Evolutionary conservation across 2,888 invertebrate genomes (phyloP), one percentile per base, ranked within the genome.

Genomic region (Tiliacea aurago): DNA sequence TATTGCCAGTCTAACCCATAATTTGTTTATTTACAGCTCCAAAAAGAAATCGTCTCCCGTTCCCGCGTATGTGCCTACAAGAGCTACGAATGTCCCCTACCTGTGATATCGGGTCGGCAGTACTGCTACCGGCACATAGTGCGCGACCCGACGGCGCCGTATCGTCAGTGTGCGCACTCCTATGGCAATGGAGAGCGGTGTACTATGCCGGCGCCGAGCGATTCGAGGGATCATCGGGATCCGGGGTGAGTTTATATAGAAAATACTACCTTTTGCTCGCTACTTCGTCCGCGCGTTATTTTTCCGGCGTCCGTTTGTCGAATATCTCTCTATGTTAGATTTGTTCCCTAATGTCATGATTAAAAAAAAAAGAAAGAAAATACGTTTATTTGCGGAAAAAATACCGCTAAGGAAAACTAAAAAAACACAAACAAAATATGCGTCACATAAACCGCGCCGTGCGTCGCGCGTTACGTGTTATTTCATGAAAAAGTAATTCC

Each of bases 41-140:
- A 97, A 87, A 95, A 96, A 68, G 98, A 98, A 89, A 96, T 97
- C 75, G 95, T 97, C 6, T 96, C 96, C 53, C 97, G 97, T 62
- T 96, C 97, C 0, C 97, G 97, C 18, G 93, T 95, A 1, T 98
- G 98, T 85, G 94, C 96, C 0, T 97, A 98, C 92, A 93, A 97
- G 49, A 96, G 97, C 0, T 98, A 97, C 87, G 97, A 97, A 73
- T 98, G 98, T 84, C 96, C 96, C 0, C 96, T 97, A 45, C 96
- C 97, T 0, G 97, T 97, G 61, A 91, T 99, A 0, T 97, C 98
- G 13, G 98, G 98, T 0, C 97, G 98, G 80, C 97, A 97, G 77
- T 98, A 97, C 92, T 99, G 99, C 90, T 96, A 97, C 7, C 97
- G 97, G 6, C 99, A 99, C 88, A 98, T 99, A 80, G 94, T 99